Percentiles rank a stretch among this genome's conserved stretches.
Conservation (phyloP, 2,797 vertebrate genomes). For the Acrossocheilus wenchowensis region DNA sequence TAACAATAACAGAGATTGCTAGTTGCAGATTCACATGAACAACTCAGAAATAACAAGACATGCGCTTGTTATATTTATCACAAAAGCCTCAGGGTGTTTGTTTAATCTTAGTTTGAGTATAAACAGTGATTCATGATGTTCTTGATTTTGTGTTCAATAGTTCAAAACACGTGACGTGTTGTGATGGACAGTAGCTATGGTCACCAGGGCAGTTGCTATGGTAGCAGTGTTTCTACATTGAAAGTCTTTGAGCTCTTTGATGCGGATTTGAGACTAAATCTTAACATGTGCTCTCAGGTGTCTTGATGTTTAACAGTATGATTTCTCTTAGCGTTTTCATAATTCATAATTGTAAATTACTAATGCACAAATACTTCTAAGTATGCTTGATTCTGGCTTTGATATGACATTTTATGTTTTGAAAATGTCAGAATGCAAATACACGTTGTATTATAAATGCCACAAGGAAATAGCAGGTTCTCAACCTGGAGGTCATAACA, state of each 20-base stretch:
- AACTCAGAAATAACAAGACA: not conserved
- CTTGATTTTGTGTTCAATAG: not conserved
- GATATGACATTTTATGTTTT: not conserved
- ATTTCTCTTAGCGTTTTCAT: not conserved
- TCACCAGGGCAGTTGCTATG: constrained; percentile 30
- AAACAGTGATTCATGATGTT: not conserved
- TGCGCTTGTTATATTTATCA: not conserved
- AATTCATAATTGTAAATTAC: not conserved
- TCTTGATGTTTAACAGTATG: not conserved
- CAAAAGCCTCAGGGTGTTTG: not conserved
- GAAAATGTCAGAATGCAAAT: not conserved
- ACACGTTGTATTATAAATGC: not conserved
- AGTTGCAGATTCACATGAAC: not conserved
- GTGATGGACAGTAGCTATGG: not conserved
- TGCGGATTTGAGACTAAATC: constrained; percentile 21
- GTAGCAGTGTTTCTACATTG: constrained; percentile 4
- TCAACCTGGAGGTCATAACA: not conserved
- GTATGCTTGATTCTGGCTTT: not conserved
- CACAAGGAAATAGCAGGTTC: not conserved
- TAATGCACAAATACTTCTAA: not conserved
- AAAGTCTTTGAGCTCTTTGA: constrained; percentile 42
- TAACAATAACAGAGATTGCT: not conserved
- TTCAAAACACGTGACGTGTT: constrained; percentile 24
- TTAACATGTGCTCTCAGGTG: not conserved
- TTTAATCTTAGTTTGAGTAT: not conserved